Evolutionary conservation across 2,797 vertebrate genomes (phyloP).

Genomic region (Phoxinus dragarum): DNA sequence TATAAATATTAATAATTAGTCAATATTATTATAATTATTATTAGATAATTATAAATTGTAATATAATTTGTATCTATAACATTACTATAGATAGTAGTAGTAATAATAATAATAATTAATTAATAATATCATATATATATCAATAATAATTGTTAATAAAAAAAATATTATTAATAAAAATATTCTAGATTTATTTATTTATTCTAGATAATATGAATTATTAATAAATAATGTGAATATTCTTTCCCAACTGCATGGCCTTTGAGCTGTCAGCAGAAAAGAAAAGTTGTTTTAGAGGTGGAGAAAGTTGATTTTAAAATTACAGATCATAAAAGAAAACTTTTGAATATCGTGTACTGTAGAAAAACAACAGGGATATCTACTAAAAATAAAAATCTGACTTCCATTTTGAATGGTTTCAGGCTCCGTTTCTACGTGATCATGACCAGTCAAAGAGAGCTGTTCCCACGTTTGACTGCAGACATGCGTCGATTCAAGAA

Average conservation of each 20-base stretch:
- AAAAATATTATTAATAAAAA: not conserved
- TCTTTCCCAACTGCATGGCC: not conserved
- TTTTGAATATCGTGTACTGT: not conserved
- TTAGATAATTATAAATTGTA: not conserved
- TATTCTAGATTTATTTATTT: not conserved
- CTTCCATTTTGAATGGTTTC: not conserved
- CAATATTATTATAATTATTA: not conserved
- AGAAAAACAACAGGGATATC: not conserved
- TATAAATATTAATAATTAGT: not conserved
- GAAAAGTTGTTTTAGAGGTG: not conserved
- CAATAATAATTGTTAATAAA: not conserved
- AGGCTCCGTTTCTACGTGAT: constrained; percentile 94
- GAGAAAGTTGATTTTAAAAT: not conserved
- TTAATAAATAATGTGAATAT: not conserved
- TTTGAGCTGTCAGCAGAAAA: not conserved
- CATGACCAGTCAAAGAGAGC: constrained; percentile 97
- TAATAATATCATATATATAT: not conserved
- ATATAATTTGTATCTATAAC: not conserved
- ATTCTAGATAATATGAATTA: not conserved
- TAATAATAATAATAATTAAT: not conserved
- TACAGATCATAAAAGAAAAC: not conserved
- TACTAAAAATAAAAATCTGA: not conserved
- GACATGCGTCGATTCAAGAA: constrained; percentile 96
- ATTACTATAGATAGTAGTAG: not conserved
- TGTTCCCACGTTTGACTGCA: constrained; percentile 93